Evolutionary conservation across 2,888 invertebrate genomes (phyloP), one percentile per base, ranked within the genome.

Genomic region (Tachina grossa): DNA sequence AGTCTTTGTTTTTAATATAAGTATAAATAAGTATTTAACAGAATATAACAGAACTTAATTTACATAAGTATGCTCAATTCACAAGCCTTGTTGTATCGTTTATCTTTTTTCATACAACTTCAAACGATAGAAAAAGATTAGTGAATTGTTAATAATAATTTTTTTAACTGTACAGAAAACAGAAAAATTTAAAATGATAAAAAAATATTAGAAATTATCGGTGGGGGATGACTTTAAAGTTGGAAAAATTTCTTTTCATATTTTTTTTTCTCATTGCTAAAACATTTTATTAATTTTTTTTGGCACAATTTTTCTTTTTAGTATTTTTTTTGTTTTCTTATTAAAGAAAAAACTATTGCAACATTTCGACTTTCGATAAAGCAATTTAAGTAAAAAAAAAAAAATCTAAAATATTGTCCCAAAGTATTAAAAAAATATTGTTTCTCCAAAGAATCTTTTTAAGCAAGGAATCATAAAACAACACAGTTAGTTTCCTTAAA

Each of bases 161-260:
- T 57, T 31, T 63, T 47, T 69, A 69, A 72, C 76, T 79, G 79
- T 85, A 76, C 72, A 83, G 39, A 45, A 75, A 51, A 74, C n/a
- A 51, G n/a, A 57, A 47, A 72, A 71, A 43, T 51, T 45, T 61
- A 39, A 76, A 63, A 31, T 66, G n/a, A 49, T 13, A 41, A 74
- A 84, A 75, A 57, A 57, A 31, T 31, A 31, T 31, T 85, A 83
- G 71, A 85, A 83, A 85, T 79, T 83, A 85, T 85, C 85, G 85
- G 85, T 85, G 85, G 85, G 85, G 83, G 75, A 78, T 85, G 85
- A 85, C 85, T 85, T 85, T 51, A 75, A 81, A 77, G 63, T 65
- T 66, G 72, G 13, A 78, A 71, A 76, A 5, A 14, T 68, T 19
- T 68, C 63, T 10, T 45, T 45, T 57, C 55, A 53, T 9, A 53